Evolutionary conservation across 2,888 invertebrate species (phyloP), one percentile per base, ranked within the genome.

Genomic region (Copidosoma aretas): DNA sequence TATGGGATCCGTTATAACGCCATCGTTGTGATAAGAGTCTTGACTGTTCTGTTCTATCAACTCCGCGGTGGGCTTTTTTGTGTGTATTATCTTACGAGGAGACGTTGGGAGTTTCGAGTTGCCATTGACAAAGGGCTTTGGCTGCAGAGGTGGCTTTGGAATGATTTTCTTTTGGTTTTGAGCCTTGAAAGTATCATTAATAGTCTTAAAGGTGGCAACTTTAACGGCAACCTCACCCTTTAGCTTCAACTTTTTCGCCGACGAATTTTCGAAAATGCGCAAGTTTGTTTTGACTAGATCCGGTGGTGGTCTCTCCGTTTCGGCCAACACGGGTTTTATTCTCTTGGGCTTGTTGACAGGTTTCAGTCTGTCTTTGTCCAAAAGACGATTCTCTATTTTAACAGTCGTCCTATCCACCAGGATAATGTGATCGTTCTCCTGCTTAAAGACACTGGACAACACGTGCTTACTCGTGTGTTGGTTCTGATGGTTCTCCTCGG

Each of bases 271-370:
- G 84, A 95, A 96, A 79, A 94, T 91, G 79, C 91, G 89, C 72
- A 94, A 88, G 17, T 94, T 91, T 71, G 93, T 91, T 77, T 93
- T 93, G 70, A 96, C 96, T 74, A 95, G 90, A 86, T 96, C 95
- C 0, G 92, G 91, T 21, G 95, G 95, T 1, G 96, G 96, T 60
- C 94, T 87, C 78, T 94, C 94, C 17, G 89, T 89, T 74, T 91
- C 91, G 76, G 89, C 89, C 77, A 91, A 86, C 58, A 91, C 85
- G 1, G 87, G 90, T 74, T 86, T 87, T 75, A 90, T 87, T 77
- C 88, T 88, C 77, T 91, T 88, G 74, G 88, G 87, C 81, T 86
- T 84, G 76, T 88, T 87, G 52, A 86, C 77, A 79, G 82, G 68
- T 81, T 81, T 77, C 79, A 83, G 71, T 78, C 86, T 75, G 79